Evolutionary conservation across 2,888 invertebrate genomes (phyloP), one percentile per base, ranked within the genome.

Genomic region (Syrista parreyssii): DNA sequence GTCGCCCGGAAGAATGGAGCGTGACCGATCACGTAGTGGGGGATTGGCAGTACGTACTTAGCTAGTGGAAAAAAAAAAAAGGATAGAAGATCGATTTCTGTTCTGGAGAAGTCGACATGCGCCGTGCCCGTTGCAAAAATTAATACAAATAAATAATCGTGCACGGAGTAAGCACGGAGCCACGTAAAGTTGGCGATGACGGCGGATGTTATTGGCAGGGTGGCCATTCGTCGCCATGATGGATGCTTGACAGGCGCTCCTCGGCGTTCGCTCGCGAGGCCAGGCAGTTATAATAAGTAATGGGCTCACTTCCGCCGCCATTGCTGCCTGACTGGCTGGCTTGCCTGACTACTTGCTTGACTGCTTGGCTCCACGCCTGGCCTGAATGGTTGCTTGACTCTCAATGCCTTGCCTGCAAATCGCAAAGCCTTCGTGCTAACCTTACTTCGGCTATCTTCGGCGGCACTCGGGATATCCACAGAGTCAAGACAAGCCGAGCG

Each of bases 261-360:
- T 89, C 84, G 75, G 80, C 78, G 81, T 81, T 81, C 79, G 85
- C 83, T 86, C 81, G 83, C 85, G 88, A 87, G 85, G 85, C 83
- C 87, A 87, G 88, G 91, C 91, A 91, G 91, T 91, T 91, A 91
- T 91, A 90, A 91, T 91, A 91, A 91, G 91, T 91, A 91, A 91
- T 91, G 91, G 91, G 88, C 89, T 90, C 89, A 88, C 91, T 91
- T 91, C 89, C 90, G 89, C 88, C 88, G 89, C 88, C 89, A 88
- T 90, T 83, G 84, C 83, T 81, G 88, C 87, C 84, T 86, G 84
- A 86, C 71, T 71, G 71, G 55, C 15, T 55, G 55, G 55, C 55
- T 23, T 55, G 55, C 55, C 23, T 55, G 71, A 31, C 71, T 33
- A 80, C 78, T 85, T 88, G 87, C 86, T 78, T 81, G 73, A 82